Evolutionary conservation across 64 coral and sea anemone genomes (phyloP), one percentile per base, ranked within the genome.

Genomic region (Trachythela sp.): DNA sequence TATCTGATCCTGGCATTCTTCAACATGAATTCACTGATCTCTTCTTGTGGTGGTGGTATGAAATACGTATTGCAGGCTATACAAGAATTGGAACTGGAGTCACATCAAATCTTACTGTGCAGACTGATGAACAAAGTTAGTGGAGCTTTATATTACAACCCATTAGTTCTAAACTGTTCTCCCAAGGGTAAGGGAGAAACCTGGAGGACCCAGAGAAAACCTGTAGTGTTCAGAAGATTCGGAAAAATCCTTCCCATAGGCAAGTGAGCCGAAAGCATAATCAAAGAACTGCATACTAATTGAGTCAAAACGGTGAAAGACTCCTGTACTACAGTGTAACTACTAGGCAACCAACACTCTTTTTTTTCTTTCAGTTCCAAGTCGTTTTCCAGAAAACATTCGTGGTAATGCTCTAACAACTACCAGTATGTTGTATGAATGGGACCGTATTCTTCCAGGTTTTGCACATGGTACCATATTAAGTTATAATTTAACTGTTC

Each of bases 321-420:
- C n/a, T n/a, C n/a, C n/a, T n/a, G n/a, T n/a, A n/a, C n/a, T n/a
- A n/a, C n/a, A n/a, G n/a, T n/a, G n/a, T n/a, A n/a, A n/a, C n/a
- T n/a, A n/a, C n/a, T n/a, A n/a, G n/a, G n/a, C n/a, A n/a, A n/a
- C n/a, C n/a, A n/a, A n/a, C n/a, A n/a, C n/a, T n/a, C n/a, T n/a
- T n/a, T 87, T 70, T 88, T 70, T 14, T 22, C 8, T 60, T 88
- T 18, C 22, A 88, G 86, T 39, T 60, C 56, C 86, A 20, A 88
- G 86, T 40, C 86, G 86, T 36, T 64, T 31, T 30, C 86, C 86
- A 4, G 54, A 40, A 38, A 88, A 88, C 20, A 64, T 88, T 31
- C 26, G 15, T 40, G 86, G 35, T 33, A 4, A 34, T 15, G 52
- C 58, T 8, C 22, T 68, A 8, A 40, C 38, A 2, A 60, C 86